Evolutionary conservation across 92 coral and sea anemone genomes (phyloP), one percentile per base, ranked within the genome.

Genomic region (Pocillopora meandrina): DNA sequence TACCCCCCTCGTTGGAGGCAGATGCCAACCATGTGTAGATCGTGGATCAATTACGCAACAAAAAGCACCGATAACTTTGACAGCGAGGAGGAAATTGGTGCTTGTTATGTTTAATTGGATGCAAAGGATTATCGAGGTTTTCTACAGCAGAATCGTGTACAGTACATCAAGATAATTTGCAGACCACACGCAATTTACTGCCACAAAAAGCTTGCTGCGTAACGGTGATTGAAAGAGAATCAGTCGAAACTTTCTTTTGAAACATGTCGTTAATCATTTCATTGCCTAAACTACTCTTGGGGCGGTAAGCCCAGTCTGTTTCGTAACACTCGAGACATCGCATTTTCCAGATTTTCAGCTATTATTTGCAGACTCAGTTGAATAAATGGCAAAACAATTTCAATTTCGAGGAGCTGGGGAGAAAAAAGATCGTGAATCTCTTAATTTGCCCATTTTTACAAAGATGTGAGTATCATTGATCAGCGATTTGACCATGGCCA

Each of bases 161-260:
- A 42, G 52, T 77, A 20, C 60, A 77, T 20, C 72, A 47, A 20
- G 69, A 65, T 76, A 16, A 61, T 61, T 31, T 42, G 6, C 20
- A 78, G 82, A 78, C 82, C 82, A 78, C 82, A 78, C 82, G 61
- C 82, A 78, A 61, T 20, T 4, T 14, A 2, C 35, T 68, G 20
- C 23, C 64, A 21, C 19, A 47, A n/a, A 21, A 59, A 47, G 60
- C 16, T 64, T 12, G 4, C 52, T 42, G 52, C 8, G 63, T 47
- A 18, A 21, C 21, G 72, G 61, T 59, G 18, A 33, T 17, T 15
- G 10, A 76, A 70, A 33, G n/a, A 10, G 14, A 3, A 55, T 35
- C 67, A 0, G 52, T 42, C 52, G 8, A 42, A 42, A 42, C 8
- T 42, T 3, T 42, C 52, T 42, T 42, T 42, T 42, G 4, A 42